These are phyloP conservation scores for Strix aluco DNA, from an alignment of 2,113 vertebrate species.

Conservation along the genomic window DNA sequence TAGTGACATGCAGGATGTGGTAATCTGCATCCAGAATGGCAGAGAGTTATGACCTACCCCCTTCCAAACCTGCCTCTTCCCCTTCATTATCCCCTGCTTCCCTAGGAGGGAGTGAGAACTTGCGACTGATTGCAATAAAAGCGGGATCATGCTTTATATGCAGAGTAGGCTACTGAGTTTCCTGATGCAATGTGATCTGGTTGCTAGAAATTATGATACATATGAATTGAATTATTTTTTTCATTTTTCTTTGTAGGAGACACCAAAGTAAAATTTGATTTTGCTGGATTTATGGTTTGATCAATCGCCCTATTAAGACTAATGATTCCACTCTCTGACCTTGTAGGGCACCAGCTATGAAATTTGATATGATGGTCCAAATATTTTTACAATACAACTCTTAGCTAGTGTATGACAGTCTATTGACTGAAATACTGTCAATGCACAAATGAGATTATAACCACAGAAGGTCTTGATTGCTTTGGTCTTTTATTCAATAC, in stretches of 20 bases:
- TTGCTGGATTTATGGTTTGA: constrained; percentile 46
- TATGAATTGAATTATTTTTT: not conserved
- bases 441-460: constrained; percentile 59
- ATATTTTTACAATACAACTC: constrained; percentile 25
- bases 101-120: not conserved
- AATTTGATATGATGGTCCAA: constrained; percentile 31
- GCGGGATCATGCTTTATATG: not conserved
- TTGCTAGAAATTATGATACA: not conserved
- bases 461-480: constrained; percentile 20
- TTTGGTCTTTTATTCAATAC: constrained; percentile 55
- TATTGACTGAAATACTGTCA: constrained; percentile 60
- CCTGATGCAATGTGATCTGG: not conserved
- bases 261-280: constrained; percentile 48
- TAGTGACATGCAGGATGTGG: not conserved
- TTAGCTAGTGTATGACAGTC: constrained; percentile 10
- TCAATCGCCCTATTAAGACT: constrained; percentile 55
- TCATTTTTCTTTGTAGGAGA: not conserved
- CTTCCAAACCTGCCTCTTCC: not conserved
- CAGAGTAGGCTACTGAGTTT: not conserved
- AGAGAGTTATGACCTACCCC: not conserved
- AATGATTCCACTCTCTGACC: constrained; percentile 38
- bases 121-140: not conserved
- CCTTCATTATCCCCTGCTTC: not conserved
- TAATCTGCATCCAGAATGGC: not conserved
- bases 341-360: constrained; percentile 35